Evolutionary conservation across 2,113 vertebrate genomes (phyloP).

Genomic region (Sylvia atricapilla): DNA sequence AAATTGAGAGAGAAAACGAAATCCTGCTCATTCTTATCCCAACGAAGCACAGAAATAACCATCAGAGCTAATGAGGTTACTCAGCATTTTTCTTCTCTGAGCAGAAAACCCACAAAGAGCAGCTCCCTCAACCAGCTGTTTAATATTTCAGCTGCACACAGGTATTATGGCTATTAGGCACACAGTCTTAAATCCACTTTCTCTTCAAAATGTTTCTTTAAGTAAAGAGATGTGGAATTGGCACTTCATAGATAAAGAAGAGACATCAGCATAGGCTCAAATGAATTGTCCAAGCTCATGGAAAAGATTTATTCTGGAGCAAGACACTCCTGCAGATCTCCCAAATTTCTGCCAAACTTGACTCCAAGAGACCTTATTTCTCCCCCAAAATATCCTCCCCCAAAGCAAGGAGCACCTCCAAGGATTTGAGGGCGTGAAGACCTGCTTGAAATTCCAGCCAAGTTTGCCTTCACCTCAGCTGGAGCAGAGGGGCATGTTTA

Average conservation of each 20-base stretch:
- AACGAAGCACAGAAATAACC: not conserved
- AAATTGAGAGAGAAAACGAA: not conserved
- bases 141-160: not conserved
- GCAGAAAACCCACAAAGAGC: not conserved
- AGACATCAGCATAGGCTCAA: not conserved
- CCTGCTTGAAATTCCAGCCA: not conserved
- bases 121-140: not conserved
- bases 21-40: not conserved
- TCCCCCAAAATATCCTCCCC: not conserved
- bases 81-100: not conserved
- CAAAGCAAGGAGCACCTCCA: not conserved
- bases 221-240: not conserved
- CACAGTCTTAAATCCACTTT: not conserved
- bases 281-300: not conserved
- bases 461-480: not conserved
- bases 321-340: not conserved
- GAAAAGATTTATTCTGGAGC: not conserved
- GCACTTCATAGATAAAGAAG: not conserved
- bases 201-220: not conserved
- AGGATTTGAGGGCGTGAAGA: not conserved
- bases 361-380: not conserved
- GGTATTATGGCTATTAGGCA: not conserved
- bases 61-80: not conserved
- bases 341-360: not conserved
- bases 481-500: not conserved